Percentiles rank a stretch among this genome's conserved stretches.
Evolutionary conservation across 2,888 invertebrate species (phyloP).

Genomic region (Ariolimax columbianus): DNA sequence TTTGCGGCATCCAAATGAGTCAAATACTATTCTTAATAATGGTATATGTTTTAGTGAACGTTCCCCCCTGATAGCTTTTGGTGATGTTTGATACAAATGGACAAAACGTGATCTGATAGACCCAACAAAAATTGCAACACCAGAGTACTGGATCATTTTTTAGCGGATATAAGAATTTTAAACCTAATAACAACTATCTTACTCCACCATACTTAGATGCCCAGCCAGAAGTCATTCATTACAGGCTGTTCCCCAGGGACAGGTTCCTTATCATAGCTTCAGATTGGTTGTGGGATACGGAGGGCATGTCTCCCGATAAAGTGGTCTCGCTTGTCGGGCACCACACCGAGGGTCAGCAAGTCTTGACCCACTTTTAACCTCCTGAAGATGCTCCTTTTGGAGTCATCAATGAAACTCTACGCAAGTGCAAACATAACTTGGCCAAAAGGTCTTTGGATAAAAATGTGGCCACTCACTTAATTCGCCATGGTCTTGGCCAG

Average conservation of each 20-base stretch:
- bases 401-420: slow-evolving; percentile 78
- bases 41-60: slow-evolving; percentile 91
- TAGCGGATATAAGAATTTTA: slow-evolving; percentile 40
- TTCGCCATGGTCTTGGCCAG: slow-evolving; percentile 95
- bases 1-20: slow-evolving; percentile 90
- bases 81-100: slow-evolving; percentile 94
- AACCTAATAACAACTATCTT: slow-evolving; percentile 87
- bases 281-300: slow-evolving; percentile 95
- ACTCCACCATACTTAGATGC: slow-evolving; percentile 97
- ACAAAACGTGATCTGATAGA: slow-evolving; percentile 83
- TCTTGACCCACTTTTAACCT: slow-evolving; percentile 86
- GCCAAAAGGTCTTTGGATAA: slow-evolving; percentile 92
- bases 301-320: slow-evolving; percentile 85
- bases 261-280: slow-evolving; percentile 95
- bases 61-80: slow-evolving; percentile 95
- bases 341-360: slow-evolving; percentile 89
- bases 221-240: slow-evolving; percentile 87
- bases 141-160: slow-evolving; percentile 41
- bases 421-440: slow-evolving; percentile 85
- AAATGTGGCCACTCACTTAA: slow-evolving; percentile 96
- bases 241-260: slow-evolving; percentile 81
- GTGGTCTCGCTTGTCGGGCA: slow-evolving; percentile 93
- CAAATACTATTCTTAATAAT: slow-evolving; percentile 88
- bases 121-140: slow-evolving; percentile 71
- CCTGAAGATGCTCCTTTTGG: slow-evolving; percentile 82